Base-by-base conservation (phyloP, 1,140 invertebrate species). In the Orussus abietinus region DNA sequence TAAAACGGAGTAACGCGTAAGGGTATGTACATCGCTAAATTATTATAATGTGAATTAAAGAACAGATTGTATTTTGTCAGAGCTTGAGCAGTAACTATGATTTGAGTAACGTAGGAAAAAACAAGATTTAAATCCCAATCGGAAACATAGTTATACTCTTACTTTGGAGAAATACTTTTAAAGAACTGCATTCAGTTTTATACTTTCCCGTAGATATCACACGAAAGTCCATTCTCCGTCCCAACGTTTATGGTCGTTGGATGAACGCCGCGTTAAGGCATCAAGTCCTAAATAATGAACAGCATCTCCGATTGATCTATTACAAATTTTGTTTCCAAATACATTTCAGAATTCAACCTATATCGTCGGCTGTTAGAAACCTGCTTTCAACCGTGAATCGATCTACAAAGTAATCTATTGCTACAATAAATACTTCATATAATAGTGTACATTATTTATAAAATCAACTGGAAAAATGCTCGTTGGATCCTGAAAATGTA, bases 401-500 rank as follows among this genome's bases (percentile, higher is more conserved):
- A 43, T 31, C 38, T 14, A 14, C 17, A 38, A 26, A 38, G 9
- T 14, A 22, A 47, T 30, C 40, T 29, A 15, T 46, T 21, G 36
- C 38, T 35, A 36, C 29, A 47, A 25, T 40, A 50, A 22, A 51
- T 47, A 17, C 7, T 15, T 34, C 19, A 34, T 28, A 9, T 35
- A 41, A 46, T 10, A 41, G 39, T 5, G 31, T 29, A 36, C 15
- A 5, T 12, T 17, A 40, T 38, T 38, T 30, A 20, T 21, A 37
- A 43, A 32, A 34, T 26, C 20, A 34, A 39, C 34, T 13, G 13
- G 37, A 34, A 38, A 12, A 4, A 39, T 35, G 35, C 26, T 30
- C 20, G 22, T 15, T 35, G 7, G 38, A 51, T 38, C 41, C 41
- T 42, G 7, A 45, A 47, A 55, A 42, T 42, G 55, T 33, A 47